Base-by-base conservation (phyloP, 1,140 invertebrate species). In the Drosophila nigromelanica region DNA sequence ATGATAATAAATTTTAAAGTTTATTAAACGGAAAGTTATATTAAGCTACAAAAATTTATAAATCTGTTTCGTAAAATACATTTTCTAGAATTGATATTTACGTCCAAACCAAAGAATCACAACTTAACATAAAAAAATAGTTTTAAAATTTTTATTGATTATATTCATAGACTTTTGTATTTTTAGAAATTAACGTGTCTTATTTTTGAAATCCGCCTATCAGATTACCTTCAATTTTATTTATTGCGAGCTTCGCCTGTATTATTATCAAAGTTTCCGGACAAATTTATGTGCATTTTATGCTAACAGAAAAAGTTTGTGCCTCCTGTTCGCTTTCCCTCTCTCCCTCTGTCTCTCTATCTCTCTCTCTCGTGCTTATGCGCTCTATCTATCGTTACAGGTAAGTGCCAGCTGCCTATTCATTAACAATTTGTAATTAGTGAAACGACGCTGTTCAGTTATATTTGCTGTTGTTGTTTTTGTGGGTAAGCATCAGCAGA, bases 391-490 rank as follows among this genome's bases (percentile, higher is more conserved):
- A 33, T 67, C 70, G n/a, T 85, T 76, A 15, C 69, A 83, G 81
- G 73, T 77, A 77, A 85, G 81, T 77, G 67, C 50, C 68, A 50
- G 62, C 55, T 66, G 67, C 66, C 80, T 67, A 83, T 76, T 83
- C 73, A 80, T 85, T 85, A 85, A 76, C 60, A 73, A 86, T 70
- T 67, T 86, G 81, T 80, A 83, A 83, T 83, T 83, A 80, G 79
- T 76, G 50, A 51, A 71, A 24, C 55, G 67, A 52, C 42, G 71
- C 47, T 61, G 43, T 69, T 66, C 52, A 52, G 51, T 55, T 66
- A 63, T 56, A 63, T 54, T 33, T 55, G 70, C 35, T 42, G 43
- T 67, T 80, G 72, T 66, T 76, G 62, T 24, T 21, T 24, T 33
- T 74, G 50, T 24, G 37, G 67, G 77, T 51, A 62, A 72, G 73